phyloP scores from a whole-genome alignment of 1,140 invertebrate genomes.

The Argopecten irradians region DNA sequence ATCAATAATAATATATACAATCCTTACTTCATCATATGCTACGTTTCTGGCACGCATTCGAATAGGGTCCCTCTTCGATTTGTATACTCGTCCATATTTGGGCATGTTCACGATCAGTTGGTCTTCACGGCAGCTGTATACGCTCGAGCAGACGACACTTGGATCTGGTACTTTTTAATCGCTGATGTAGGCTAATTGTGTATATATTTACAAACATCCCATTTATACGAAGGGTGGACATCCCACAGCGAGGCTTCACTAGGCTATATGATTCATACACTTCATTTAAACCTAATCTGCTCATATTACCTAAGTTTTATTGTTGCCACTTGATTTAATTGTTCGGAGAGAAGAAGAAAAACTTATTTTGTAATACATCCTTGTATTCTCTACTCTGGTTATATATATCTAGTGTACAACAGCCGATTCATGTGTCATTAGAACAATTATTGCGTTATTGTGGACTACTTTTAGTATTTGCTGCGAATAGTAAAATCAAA shows the following conservation, averaged over 20 bases:
- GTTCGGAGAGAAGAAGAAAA: not conserved
- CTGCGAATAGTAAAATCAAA: too few relatives aligned
- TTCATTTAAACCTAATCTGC: not conserved
- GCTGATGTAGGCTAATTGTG: not conserved
- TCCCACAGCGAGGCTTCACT: not conserved
- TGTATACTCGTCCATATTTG: not conserved
- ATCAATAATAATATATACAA: not conserved
- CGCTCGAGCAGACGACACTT: not conserved
- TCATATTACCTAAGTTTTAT: not conserved
- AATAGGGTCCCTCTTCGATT: not conserved
- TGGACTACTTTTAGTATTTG: too few relatives aligned
- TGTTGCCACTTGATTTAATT: not conserved
- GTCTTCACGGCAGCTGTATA: not conserved
- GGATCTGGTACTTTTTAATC: not conserved
- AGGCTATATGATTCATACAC: not conserved
- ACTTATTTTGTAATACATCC: too few relatives aligned
- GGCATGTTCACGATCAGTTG: not conserved
- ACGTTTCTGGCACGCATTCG: not conserved
- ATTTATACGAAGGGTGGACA: not conserved
- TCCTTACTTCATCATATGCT: not conserved
- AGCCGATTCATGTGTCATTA: too few relatives aligned
- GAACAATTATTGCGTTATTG: too few relatives aligned
- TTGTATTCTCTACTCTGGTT: too few relatives aligned
- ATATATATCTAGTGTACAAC: too few relatives aligned
- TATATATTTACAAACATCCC: constrained; percentile 1